Conservation (phyloP, 2,797 vertebrate species). For the Momotus momota region DNA sequence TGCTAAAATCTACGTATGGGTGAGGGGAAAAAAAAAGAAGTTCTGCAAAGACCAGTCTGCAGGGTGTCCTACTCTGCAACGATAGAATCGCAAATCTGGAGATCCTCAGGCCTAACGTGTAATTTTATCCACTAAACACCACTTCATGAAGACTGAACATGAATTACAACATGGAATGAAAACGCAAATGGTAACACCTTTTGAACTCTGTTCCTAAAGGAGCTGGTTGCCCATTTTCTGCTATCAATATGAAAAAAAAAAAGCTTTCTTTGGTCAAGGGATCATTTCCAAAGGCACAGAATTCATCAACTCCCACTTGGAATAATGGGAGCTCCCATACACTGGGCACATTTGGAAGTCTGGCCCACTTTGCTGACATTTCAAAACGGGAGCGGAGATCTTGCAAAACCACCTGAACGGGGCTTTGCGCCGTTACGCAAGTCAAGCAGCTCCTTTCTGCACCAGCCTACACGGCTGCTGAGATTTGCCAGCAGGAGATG, state of each 20-base stretch:
- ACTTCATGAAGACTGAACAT: background rate
- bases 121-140: background rate
- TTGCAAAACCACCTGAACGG: background rate
- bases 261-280: background rate
- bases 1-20: background rate
- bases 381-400: background rate
- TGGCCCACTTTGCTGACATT: background rate
- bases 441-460: background rate
- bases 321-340: background rate
- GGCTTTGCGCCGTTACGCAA: background rate
- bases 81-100: background rate
- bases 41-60: background rate
- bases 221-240: background rate
- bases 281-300: background rate
- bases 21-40: background rate
- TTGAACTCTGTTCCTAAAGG: background rate
- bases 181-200: background rate
- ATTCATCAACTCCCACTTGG: background rate
- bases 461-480: background rate
- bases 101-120: background rate
- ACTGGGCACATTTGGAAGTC: background rate
- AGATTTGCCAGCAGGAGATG: background rate
- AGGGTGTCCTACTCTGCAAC: fast-evolving
- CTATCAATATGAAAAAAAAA: background rate
- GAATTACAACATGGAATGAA: background rate